Evolutionary conservation across 1,140 invertebrate genomes (phyloP).

Genomic region (Elymnias hypermnestra): DNA sequence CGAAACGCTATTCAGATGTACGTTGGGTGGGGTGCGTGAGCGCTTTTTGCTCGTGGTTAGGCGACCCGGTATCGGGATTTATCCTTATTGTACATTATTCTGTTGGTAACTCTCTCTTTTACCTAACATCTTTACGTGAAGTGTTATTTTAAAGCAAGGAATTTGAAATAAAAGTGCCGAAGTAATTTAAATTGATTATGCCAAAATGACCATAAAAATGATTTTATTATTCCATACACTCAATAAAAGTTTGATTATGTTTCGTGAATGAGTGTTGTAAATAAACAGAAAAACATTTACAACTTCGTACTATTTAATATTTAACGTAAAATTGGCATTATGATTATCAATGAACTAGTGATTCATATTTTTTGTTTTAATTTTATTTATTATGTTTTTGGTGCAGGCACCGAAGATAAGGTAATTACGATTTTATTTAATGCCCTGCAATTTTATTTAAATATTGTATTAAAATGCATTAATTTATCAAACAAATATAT

Average conservation of each 20-base stretch:
- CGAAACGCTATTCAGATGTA: constrained; percentile 30
- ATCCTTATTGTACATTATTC: constrained; percentile 63
- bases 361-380: constrained; percentile 50
- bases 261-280: constrained; percentile 51
- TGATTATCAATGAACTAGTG: constrained; percentile 57
- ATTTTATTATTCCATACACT: constrained; percentile 21
- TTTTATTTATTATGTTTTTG: constrained; percentile 44
- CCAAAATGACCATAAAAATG: constrained; percentile 49
- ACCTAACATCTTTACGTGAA: constrained; percentile 41
- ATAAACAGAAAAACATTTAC: constrained; percentile 23
- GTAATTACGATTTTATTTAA: constrained; percentile 35
- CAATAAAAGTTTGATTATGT: constrained; percentile 42
- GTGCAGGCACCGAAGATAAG: constrained; percentile 46
- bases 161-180: too few relatives aligned
- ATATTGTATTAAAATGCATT: too few relatives aligned
- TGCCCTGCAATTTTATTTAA: too few relatives aligned
- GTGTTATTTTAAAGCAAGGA: constrained; percentile 35
- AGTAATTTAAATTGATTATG: constrained; percentile 30
- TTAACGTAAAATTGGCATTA: constrained; percentile 42
- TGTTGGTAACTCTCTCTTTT: constrained; percentile 51
- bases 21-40: constrained; percentile 57
- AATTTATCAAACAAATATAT: too few relatives aligned
- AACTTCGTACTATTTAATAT: constrained; percentile 22
- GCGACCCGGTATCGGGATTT: constrained; percentile 48
- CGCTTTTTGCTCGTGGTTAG: constrained; percentile 57